Evolutionary conservation across 2,113 vertebrate species (phyloP), one percentile per base, ranked within the genome.

Genomic region (Catagonus wagneri): DNA sequence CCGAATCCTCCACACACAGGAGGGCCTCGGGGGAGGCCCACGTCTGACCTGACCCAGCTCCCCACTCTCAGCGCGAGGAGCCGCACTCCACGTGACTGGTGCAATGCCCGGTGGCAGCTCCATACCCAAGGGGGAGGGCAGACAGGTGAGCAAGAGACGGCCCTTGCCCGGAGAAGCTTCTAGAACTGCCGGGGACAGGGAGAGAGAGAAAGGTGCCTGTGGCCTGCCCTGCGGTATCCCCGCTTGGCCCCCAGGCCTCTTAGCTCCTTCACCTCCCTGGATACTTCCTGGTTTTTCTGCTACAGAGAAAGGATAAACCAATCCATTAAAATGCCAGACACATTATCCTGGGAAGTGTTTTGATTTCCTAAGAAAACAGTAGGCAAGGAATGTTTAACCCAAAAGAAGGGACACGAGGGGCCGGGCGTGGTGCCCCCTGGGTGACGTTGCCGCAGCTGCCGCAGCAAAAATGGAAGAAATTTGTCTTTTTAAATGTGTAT

Each of bases 21-120:
- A 60, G 36, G 0, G 0, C 20, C 3, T 0, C 2, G 17, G 12
- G 27, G 22, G 4, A 79, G 56, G 66, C 4, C 34, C 0, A 0
- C 5, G 19, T 72, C 50, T 74, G 7, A 2, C 1, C 8, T 34
- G 56, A 56, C 27, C 39, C 2, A 0, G 34, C 4, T 4, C 58
- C 63, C 54, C 4, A 15, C 6, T 1, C 9, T n/a, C 3, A 23
- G 84, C 36, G 8, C 9, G 63, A 1, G 20, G 2, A 16, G 27
- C 32, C 63, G 83, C 56, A 8, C 44, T 68, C 13, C 22, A 13
- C 14, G 3, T 0, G n/a, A 52, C 20, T 22, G 34, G 1, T 32
- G 27, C 32, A 15, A 20, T 7, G 25, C 8, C 0, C 0, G 6
- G 20, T 13, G 23, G 11, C 20, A 34, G 29, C 60, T 74, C 75